A percentile compares a stretch with the other conserved stretches of the same genome.
phyloP scores from a whole-genome alignment of 2,888 invertebrate species.

The Rhyacophila evoluta region DNA sequence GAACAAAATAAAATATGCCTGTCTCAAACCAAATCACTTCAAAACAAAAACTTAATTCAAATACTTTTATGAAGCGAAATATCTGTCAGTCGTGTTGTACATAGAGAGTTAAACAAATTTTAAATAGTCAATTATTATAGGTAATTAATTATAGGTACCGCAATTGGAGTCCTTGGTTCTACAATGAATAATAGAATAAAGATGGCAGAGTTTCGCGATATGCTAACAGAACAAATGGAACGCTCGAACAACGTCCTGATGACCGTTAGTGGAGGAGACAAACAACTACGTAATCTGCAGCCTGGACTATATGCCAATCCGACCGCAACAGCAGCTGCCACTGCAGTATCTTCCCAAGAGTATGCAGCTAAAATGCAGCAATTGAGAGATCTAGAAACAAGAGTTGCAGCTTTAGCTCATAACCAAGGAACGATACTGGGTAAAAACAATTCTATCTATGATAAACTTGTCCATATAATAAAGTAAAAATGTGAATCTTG shows the following conservation, averaged over 20 bases:
- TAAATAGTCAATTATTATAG: too few species aligned
- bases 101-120: too few species aligned
- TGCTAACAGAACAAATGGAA: slow-evolving; percentile 71
- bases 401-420: slow-evolving; percentile 63
- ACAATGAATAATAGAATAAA: slow-evolving; percentile 75
- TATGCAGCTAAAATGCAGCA: slow-evolving; percentile 57
- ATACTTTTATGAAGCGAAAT: too few species aligned
- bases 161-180: slow-evolving; percentile 75
- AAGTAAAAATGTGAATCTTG: too few species aligned
- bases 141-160: slow-evolving; percentile 72
- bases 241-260: slow-evolving; percentile 66
- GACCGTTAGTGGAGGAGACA: slow-evolving; percentile 63
- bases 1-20: too few species aligned
- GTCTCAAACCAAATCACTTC: too few species aligned
- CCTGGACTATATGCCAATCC: neutral
- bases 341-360: neutral
- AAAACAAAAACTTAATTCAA: too few species aligned
- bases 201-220: slow-evolving; percentile 74
- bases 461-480: too few species aligned
- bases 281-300: slow-evolving; percentile 44
- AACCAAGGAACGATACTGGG: slow-evolving; percentile 67
- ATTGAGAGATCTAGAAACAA: slow-evolving; percentile 64
- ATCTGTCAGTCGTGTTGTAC: too few species aligned
- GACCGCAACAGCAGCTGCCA: neutral
- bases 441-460: slow-evolving; percentile 57